Conservation (phyloP, 2,797 vertebrate genomes). For the Eulemur coronatus region DNA sequence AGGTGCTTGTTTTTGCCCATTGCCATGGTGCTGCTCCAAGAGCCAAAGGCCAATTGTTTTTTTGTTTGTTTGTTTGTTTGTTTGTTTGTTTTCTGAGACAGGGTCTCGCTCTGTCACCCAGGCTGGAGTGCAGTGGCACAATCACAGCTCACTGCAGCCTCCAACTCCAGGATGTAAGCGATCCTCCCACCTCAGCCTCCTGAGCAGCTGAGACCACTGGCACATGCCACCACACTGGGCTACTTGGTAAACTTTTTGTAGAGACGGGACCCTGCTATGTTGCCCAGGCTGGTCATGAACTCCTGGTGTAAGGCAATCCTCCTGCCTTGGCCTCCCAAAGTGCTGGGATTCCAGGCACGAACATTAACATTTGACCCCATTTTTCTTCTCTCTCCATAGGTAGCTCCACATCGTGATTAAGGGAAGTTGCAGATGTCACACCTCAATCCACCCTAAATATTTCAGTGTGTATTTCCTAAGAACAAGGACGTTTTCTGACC, state of each 20-base stretch:
- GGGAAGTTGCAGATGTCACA: neutral
- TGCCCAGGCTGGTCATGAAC: neutral
- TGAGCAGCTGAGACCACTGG: too few species aligned
- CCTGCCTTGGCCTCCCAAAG: neutral
- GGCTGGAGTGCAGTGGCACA: too few species aligned
- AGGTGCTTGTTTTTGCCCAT: neutral
- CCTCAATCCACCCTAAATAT: neutral
- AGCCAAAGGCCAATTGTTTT: neutral
- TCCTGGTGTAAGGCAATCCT: neutral
- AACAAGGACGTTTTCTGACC: neutral
- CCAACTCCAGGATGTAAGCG: too few species aligned
- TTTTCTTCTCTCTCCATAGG: neutral
- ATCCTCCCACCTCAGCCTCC: too few species aligned
- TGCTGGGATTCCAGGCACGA: neutral
- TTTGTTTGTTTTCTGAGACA: too few species aligned
- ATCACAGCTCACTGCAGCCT: too few species aligned
- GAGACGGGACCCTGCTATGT: neutral
- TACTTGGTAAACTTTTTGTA: neutral
- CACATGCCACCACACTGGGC: too few species aligned
- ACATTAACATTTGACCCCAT: too few species aligned
- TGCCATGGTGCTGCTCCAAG: neutral
- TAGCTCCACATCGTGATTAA: neutral
- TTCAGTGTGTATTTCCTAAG: neutral
- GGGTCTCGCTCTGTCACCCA: too few species aligned
- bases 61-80: too few species aligned